phyloP scores from a whole-genome alignment of 1,140 invertebrate genomes.

The Sminthurinus signatus region DNA sequence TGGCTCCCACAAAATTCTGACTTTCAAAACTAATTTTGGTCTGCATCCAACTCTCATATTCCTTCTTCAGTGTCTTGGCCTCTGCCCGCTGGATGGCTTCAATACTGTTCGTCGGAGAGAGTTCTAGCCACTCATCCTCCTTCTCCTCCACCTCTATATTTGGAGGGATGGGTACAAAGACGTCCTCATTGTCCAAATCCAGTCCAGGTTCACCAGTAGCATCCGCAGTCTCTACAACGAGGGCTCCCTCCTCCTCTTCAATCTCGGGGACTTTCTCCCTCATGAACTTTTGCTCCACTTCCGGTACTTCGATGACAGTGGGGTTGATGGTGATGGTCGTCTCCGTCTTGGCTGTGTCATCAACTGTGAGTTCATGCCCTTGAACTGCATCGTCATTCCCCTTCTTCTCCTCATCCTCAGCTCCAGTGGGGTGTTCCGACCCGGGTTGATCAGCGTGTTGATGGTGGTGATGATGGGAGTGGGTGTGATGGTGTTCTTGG shows the following conservation, averaged over 20 bases:
- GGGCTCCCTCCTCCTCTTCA: not conserved
- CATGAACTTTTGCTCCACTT: not conserved
- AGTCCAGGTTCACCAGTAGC: not conserved
- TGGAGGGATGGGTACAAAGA: not conserved
- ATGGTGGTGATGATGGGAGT: not conserved
- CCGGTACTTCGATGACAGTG: not conserved
- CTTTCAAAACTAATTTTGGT: constrained; percentile 2
- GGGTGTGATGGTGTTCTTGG: not conserved
- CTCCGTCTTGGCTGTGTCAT: not conserved
- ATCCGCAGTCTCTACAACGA: not conserved
- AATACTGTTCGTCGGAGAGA: not conserved
- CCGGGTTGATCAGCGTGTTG: not conserved
- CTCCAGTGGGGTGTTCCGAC: not conserved
- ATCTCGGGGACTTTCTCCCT: not conserved
- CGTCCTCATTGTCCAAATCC: not conserved
- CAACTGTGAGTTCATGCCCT: not conserved
- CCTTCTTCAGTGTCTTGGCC: not conserved
- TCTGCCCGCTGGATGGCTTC: not conserved
- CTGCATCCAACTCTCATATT: not conserved
- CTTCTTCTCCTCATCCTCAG: not conserved
- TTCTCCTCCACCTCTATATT: not conserved
- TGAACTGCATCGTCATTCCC: not conserved
- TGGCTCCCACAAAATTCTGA: not conserved
- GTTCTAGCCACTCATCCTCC: not conserved
- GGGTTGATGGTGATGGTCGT: not conserved